These are phyloP conservation scores for Nansenia antarctica DNA, from an alignment of 2,113 vertebrate species.

Conservation along the genomic window DNA sequence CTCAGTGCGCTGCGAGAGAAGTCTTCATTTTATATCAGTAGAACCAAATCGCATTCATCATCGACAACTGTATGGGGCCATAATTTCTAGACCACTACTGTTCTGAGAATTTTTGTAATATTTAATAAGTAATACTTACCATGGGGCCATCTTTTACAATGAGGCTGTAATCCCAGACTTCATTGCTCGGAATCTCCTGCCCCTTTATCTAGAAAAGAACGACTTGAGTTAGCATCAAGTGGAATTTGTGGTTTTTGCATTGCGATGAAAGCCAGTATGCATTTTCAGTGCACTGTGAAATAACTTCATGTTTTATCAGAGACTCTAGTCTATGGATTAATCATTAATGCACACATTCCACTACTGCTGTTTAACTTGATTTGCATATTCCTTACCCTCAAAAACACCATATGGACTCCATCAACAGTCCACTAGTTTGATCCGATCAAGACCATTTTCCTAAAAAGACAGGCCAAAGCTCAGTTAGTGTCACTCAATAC, in stretches of 20 bases:
- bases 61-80: too few relatives aligned
- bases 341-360: conserved; percentile 22
- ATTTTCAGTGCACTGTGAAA: conserved; percentile 17
- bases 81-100: too few relatives aligned
- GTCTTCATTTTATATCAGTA: too few relatives aligned
- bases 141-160: too few relatives aligned
- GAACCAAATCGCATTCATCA: conserved; percentile 52
- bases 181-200: too few relatives aligned
- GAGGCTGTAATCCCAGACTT: too few relatives aligned
- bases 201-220: neutral
- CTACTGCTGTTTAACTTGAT: neutral
- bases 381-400: neutral
- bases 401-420: too few relatives aligned
- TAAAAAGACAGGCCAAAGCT: neutral
- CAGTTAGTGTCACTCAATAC: neutral
- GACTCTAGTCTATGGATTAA: conserved; percentile 50
- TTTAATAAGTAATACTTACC: too few relatives aligned
- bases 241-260: too few relatives aligned
- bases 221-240: neutral
- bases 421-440: neutral
- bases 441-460: neutral
- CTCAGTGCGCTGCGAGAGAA: too few relatives aligned
- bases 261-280: neutral
- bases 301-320: conserved; percentile 46
- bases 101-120: too few relatives aligned